phyloP scores from a whole-genome alignment of 2,888 invertebrate genomes.

The Volucella inflata region DNA sequence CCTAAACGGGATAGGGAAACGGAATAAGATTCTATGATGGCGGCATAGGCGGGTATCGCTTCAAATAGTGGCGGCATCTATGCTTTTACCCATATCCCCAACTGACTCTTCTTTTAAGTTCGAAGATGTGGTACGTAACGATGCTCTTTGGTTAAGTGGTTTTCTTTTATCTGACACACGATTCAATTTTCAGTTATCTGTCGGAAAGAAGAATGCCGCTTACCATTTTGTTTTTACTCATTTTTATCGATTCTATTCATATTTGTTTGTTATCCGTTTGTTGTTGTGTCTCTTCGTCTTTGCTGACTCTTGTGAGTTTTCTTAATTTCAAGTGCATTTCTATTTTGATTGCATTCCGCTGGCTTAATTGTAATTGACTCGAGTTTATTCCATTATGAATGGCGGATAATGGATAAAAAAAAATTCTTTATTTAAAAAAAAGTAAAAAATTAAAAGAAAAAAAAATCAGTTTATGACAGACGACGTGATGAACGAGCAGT shows the following conservation, averaged over 20 bases:
- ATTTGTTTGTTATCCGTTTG: slow-evolving; percentile 11
- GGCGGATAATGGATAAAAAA: too few species aligned
- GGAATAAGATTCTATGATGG: slow-evolving; percentile 49
- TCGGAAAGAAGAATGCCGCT: background rate
- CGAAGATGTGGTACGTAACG: slow-evolving; percentile 44
- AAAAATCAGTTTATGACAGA: too few species aligned
- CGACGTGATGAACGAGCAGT: too few species aligned
- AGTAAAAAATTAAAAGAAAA: too few species aligned
- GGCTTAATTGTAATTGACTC: slow-evolving; percentile 29
- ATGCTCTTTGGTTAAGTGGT: slow-evolving; percentile 72
- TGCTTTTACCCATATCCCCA: background rate
- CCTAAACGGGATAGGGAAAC: slow-evolving; percentile 25
- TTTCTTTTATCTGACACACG: slow-evolving; percentile 70
- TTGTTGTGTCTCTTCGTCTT: background rate
- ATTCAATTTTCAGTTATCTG: slow-evolving; percentile 64
- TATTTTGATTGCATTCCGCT: slow-evolving; percentile 55
- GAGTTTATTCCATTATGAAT: background rate
- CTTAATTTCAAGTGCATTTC: slow-evolving; percentile 61
- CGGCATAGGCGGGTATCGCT: slow-evolving; percentile 22
- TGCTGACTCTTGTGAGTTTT: background rate
- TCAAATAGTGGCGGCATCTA: slow-evolving; percentile 16
- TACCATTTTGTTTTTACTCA: slow-evolving; percentile 41
- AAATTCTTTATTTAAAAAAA: too few species aligned
- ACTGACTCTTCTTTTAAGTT: background rate
- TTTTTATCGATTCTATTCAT: slow-evolving; percentile 25